Percentiles rank a stretch among this genome's conserved stretches.
Evolutionary conservation across 2,113 vertebrate species (phyloP).

Genomic region (Mesoclemmys tuberculata): DNA sequence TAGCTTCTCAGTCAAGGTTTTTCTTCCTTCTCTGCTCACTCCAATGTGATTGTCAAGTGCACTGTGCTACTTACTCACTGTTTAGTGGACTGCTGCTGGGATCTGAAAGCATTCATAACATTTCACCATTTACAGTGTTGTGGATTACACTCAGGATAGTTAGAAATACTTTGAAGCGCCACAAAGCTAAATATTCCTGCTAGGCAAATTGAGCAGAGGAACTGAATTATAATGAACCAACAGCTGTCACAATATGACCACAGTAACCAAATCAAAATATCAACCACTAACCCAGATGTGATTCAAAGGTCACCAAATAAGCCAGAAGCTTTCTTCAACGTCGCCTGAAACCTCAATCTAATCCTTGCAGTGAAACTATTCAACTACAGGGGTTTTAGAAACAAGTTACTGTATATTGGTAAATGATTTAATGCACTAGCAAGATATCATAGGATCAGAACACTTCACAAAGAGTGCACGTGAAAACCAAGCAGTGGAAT

Average conservation of each 20-base stretch:
- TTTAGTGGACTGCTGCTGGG: background rate
- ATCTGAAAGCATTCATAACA: background rate
- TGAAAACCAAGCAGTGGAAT: background rate
- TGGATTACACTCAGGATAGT: slow-evolving; percentile 8
- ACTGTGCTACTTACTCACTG: background rate
- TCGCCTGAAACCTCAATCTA: slow-evolving; percentile 45
- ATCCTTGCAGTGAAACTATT: slow-evolving; percentile 57
- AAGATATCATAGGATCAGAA: background rate
- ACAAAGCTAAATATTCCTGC: slow-evolving; percentile 67
- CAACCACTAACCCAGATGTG: slow-evolving; percentile 75
- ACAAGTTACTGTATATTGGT: background rate
- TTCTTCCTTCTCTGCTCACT: background rate
- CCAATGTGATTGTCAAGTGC: background rate
- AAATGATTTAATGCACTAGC: background rate
- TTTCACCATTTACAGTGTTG: background rate
- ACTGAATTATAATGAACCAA: slow-evolving; percentile 65
- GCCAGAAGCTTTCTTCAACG: slow-evolving; percentile 69
- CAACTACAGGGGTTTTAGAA: background rate
- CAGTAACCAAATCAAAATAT: slow-evolving; percentile 74
- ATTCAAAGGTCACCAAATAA: slow-evolving; percentile 76
- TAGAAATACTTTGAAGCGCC: slow-evolving; percentile 57
- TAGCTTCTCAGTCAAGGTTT: background rate
- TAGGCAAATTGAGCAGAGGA: slow-evolving; percentile 52
- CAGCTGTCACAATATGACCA: slow-evolving; percentile 78
- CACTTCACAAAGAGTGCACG: background rate